Evolutionary conservation across 2,113 vertebrate genomes (phyloP).

Genomic region (Nettapus auritus): DNA sequence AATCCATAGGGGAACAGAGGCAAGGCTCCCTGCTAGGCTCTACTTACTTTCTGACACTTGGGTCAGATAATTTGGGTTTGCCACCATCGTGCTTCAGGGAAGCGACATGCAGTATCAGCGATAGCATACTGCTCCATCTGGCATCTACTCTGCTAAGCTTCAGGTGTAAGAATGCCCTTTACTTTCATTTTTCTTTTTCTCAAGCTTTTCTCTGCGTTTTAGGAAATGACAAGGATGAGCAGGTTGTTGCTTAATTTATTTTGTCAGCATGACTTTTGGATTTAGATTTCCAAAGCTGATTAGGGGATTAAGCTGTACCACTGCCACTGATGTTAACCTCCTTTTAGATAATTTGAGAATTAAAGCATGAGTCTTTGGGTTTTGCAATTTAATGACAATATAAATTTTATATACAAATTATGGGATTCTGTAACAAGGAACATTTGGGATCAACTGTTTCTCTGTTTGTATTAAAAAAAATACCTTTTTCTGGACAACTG

Average conservation of each 20-base stretch:
- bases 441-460: not conserved
- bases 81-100: not conserved
- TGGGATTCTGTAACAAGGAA: not conserved
- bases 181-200: not conserved
- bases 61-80: not conserved
- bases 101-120: fast-evolving
- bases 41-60: not conserved
- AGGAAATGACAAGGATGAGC: not conserved
- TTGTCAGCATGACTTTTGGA: not conserved
- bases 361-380: not conserved
- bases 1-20: not conserved
- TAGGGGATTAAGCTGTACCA: not conserved
- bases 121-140: fast-evolving
- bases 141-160: not conserved
- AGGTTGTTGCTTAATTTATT: slow-evolving; percentile 20
- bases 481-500: not conserved
- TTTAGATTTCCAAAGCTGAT: slow-evolving; percentile 41
- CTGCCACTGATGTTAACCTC: not conserved
- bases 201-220: not conserved
- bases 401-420: not conserved
- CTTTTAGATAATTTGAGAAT: not conserved
- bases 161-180: not conserved
- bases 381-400: not conserved
- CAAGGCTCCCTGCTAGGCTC: not conserved
- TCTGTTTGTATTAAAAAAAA: not conserved